phyloP scores from a whole-genome alignment of 2,888 invertebrate genomes.

The Cephus pulcher region DNA sequence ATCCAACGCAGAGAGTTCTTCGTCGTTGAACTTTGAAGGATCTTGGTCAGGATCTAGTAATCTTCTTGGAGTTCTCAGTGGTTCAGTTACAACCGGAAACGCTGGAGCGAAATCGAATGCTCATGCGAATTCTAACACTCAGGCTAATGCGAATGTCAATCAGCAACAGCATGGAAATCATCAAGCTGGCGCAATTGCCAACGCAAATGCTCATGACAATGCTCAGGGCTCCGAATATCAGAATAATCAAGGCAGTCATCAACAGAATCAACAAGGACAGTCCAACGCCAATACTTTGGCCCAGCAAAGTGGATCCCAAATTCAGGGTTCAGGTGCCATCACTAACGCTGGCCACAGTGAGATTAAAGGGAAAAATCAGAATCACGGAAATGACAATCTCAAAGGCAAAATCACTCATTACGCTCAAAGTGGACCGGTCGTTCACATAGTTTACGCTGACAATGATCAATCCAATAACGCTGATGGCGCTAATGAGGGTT shows the following conservation, averaged over 20 bases:
- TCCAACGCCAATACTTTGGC: not conserved
- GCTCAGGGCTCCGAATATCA: not conserved
- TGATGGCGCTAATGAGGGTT: constrained; percentile 7
- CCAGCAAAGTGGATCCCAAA: constrained; percentile 2
- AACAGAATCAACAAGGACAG: not conserved
- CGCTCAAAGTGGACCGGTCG: constrained; percentile 14
- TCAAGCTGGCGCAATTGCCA: not conserved
- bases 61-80: not conserved
- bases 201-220: not conserved
- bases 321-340: constrained; percentile 3
- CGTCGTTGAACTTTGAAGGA: not conserved
- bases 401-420: constrained; percentile 9
- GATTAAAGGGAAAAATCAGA: constrained; percentile 7
- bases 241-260: not conserved
- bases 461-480: constrained; percentile 8
- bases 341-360: constrained; percentile 3
- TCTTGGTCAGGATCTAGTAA: not conserved
- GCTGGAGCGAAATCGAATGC: constrained; percentile 1
- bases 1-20: not conserved
- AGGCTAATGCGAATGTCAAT: not conserved
- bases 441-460: constrained; percentile 16
- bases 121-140: not conserved
- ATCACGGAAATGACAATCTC: constrained; percentile 8
- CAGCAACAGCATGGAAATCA: not conserved
- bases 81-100: not conserved